Evolutionary conservation across 2,888 invertebrate species (phyloP).

Genomic region (Cheilosia soror): DNA sequence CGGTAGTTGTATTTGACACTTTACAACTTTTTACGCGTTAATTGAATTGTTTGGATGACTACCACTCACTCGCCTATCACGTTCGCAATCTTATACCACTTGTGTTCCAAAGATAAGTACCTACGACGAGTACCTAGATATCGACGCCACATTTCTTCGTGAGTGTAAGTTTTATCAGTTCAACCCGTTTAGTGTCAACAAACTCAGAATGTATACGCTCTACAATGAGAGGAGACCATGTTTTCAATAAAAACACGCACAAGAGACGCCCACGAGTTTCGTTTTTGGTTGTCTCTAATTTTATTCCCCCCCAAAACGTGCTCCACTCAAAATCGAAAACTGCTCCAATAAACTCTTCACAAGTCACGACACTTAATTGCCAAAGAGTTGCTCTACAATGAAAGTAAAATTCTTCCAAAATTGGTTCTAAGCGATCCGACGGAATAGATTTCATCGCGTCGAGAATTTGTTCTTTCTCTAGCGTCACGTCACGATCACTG

Average conservation of each 20-base stretch:
- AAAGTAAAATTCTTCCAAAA: conserved; percentile 36
- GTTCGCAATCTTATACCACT: conserved; percentile 26
- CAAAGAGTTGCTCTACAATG: conserved; percentile 1
- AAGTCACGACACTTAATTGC: conserved; percentile 43
- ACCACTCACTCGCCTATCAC: conserved; percentile 4
- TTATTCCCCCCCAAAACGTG: background rate
- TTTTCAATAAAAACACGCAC: background rate
- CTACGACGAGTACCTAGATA: background rate
- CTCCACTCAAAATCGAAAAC: background rate
- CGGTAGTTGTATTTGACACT: conserved; percentile 21
- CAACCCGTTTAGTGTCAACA: conserved; percentile 26
- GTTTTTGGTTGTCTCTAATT: background rate
- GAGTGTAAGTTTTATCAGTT: conserved; percentile 38
- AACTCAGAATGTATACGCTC: conserved; percentile 28
- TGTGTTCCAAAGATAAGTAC: conserved; percentile 39
- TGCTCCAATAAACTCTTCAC: conserved; percentile 20
- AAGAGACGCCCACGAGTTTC: conserved; percentile 41
- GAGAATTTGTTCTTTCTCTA: conserved; percentile 28
- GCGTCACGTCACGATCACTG: conserved; percentile 46
- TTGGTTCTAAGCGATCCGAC: background rate
- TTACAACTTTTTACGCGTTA: conserved; percentile 26
- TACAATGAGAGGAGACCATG: background rate
- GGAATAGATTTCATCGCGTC: conserved; percentile 4
- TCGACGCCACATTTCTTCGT: conserved; percentile 3
- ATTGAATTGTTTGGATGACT: conserved; percentile 18